These are phyloP conservation scores for Dolichomitus sp. DNA, from an alignment of 2,888 invertebrate species.

Conservation along the genomic window DNA sequence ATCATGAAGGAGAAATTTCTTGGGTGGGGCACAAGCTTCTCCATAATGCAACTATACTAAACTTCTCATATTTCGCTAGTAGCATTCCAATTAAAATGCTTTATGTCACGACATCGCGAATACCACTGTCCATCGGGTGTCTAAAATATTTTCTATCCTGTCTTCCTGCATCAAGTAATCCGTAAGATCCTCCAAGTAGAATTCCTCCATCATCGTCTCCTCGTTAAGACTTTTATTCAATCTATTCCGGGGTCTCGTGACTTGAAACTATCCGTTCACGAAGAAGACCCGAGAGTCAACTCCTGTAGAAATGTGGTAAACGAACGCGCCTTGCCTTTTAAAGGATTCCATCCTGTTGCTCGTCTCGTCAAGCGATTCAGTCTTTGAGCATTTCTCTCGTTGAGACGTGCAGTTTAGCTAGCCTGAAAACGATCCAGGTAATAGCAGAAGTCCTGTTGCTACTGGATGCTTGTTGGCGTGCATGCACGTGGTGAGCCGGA, in stretches of 20 bases:
- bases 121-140: conserved; percentile 44
- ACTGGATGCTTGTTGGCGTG: conserved; percentile 7
- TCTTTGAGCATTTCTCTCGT: conserved; percentile 43
- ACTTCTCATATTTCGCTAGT: conserved; percentile 45
- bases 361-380: conserved; percentile 13
- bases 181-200: conserved; percentile 33
- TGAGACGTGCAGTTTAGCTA: conserved; percentile 33
- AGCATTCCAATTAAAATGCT: conserved; percentile 49
- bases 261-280: conserved; percentile 56
- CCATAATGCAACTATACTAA: conserved; percentile 38
- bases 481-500: conserved; percentile 61
- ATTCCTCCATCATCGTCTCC: conserved; percentile 75
- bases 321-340: conserved; percentile 65
- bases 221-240: conserved; percentile 73
- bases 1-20: conserved; percentile 65
- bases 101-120: conserved; percentile 49
- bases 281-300: conserved; percentile 38
- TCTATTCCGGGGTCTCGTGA: conserved; percentile 69
- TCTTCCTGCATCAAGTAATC: conserved; percentile 26
- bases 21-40: conserved; percentile 63
- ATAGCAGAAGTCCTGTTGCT: conserved; percentile 36
- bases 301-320: conserved; percentile 56
- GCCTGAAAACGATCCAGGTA: conserved; percentile 45
- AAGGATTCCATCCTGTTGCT: conserved; percentile 51
- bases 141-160: conserved; percentile 8